Conservation (phyloP, 2,113 vertebrate genomes). For the Cottus gobio region DNA sequence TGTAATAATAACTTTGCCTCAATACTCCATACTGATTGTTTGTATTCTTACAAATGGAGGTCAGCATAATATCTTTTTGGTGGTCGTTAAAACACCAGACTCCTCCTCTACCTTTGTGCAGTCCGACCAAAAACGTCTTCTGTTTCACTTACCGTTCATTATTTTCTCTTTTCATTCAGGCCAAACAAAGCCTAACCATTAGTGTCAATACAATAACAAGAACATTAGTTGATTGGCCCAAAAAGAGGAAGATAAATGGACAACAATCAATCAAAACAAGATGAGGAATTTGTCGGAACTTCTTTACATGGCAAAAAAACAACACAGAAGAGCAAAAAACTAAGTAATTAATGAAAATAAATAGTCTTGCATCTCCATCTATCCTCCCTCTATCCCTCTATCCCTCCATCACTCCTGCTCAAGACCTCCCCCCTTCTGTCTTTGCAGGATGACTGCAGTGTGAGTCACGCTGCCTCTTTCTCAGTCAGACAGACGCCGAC, state of each 20-base stretch:
- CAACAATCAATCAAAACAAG: no score
- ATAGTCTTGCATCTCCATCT: constrained; percentile 19
- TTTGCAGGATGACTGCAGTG: constrained; percentile 64
- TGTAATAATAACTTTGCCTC: not conserved
- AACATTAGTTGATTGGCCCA: no score
- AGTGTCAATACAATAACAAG: no score
- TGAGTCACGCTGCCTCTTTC: constrained; percentile 62
- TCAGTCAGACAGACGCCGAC: constrained; percentile 38
- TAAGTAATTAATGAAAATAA: no score
- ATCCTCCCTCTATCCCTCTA: constrained; percentile 4
- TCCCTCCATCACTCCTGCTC: constrained; percentile 3
- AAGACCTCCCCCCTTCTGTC: constrained; percentile 12
- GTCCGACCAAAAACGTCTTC: not conserved
- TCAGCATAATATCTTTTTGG: not conserved
- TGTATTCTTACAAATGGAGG: no score
- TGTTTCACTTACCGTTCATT: no score
- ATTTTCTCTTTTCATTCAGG: not conserved
- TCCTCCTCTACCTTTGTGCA: not conserved
- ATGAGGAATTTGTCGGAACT: no score
- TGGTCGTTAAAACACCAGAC: not conserved
- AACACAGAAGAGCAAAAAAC: not conserved
- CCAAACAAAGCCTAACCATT: not conserved
- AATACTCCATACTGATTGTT: not conserved
- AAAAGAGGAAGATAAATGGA: no score
- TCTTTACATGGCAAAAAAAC: not conserved